Conservation (phyloP, 2,797 vertebrate genomes). For the Morus bassanus region DNA sequence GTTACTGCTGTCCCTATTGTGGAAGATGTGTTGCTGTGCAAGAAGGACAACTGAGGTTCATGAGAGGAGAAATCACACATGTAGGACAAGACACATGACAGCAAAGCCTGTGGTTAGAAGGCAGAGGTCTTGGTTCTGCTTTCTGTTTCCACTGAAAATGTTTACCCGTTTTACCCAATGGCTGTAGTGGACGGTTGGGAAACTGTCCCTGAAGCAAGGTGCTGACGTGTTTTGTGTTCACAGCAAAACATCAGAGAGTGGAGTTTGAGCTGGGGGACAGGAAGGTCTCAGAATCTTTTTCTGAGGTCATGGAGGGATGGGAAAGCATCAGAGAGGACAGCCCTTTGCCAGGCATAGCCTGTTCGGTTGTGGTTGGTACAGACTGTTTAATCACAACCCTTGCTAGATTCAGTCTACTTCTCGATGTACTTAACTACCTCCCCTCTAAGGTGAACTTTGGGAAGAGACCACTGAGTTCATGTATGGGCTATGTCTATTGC, state of each 20-base stretch:
- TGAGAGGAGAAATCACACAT: neutral
- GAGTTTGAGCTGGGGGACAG: neutral
- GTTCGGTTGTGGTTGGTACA: fast-evolving
- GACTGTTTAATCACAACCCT: neutral
- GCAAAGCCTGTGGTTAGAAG: neutral
- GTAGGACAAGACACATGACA: neutral
- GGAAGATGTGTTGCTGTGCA: neutral
- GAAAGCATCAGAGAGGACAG: neutral
- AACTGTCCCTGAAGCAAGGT: neutral
- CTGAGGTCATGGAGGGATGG: neutral
- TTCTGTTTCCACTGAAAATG: neutral
- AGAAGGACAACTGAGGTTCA: neutral
- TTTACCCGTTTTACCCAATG: neutral
- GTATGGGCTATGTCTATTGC: neutral
- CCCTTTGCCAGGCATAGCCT: neutral
- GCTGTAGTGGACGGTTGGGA: neutral
- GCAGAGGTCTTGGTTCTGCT: neutral
- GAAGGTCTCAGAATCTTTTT: neutral
- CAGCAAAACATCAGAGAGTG: neutral
- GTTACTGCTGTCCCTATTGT: neutral
- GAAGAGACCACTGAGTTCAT: neutral
- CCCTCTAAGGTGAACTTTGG: neutral
- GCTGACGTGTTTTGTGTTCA: neutral
- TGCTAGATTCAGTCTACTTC: neutral
- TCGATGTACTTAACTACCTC: neutral